These are phyloP conservation scores for Caenorhabditis japonica DNA, from an alignment of 2,888 invertebrate species.

Conservation along the genomic window DNA sequence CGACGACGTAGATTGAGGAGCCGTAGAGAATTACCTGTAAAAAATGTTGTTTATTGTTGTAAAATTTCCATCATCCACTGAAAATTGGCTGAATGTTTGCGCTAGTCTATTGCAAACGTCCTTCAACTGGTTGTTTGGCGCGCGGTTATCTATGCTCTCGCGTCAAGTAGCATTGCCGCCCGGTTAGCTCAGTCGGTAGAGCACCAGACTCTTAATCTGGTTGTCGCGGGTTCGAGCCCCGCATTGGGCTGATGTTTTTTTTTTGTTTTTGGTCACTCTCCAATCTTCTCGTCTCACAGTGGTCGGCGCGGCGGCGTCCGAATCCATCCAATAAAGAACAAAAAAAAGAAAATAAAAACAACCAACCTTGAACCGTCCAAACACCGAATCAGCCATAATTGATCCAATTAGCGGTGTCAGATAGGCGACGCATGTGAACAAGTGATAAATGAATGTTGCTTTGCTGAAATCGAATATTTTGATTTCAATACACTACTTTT, in stretches of 20 bases:
- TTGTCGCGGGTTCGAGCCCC: conserved; percentile 76
- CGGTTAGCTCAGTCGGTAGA: conserved; percentile 76
- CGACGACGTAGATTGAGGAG: conserved; percentile 78
- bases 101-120: too few relatives aligned
- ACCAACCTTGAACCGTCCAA: conserved; percentile 62
- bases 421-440: conserved; percentile 91
- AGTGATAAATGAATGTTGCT: conserved; percentile 90
- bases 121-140: too few relatives aligned
- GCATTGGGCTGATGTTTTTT: conserved; percentile 67
- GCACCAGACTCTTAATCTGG: conserved; percentile 76
- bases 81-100: too few relatives aligned
- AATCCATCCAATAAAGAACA: too few relatives aligned
- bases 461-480: conserved; percentile 80
- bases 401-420: conserved; percentile 92
- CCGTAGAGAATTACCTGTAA: conserved; percentile 81
- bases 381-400: conserved; percentile 89
- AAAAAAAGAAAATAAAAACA: not conserved
- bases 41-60: too few relatives aligned
- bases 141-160: too few relatives aligned
- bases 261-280: too few relatives aligned
- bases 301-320: too few relatives aligned
- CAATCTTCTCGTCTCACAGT: too few relatives aligned
- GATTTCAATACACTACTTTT: not conserved
- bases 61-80: too few relatives aligned
- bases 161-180: conserved; percentile 52